Base-by-base conservation (phyloP, 1,140 invertebrate genomes). In the Lucilia cuprina region DNA sequence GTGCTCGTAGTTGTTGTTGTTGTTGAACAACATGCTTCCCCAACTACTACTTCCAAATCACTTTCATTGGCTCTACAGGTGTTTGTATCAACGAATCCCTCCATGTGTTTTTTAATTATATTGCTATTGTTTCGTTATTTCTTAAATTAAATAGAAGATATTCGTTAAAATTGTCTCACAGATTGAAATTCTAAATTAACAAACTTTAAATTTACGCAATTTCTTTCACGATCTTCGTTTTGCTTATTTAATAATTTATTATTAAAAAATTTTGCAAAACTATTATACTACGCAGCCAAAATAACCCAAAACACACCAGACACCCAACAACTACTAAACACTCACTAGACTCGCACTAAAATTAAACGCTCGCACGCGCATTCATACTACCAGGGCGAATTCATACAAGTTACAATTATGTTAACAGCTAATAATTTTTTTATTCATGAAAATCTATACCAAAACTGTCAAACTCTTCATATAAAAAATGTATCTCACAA, bases 51-150 rank as follows among this genome's bases (percentile, higher is more conserved):
- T 19, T 21, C 65, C 65, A 70, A 70, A 21, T 70, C 65, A 25
- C 21, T 70, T 49, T 80, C 77, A 80, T 49, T 21, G n/a, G 19
- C 19, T 80, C 77, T 80, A 80, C 77, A 80, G 77, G 77, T 80
- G 77, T 80, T 80, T 80, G 77, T 80, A 35, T 47, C 47, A 49
- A 21, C 47, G 19, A 80, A 49, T 19, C 41, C 41, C 47, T 80
- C 77, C 77, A 80, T 80, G 77, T 80, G 77, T 80, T 80, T 80
- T 78, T 19, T 35, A 13, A n/a, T 70, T 25, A n/a, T 25, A 21
- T 25, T 70, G 19, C 19, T 21, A 21, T 25, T 70, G 21, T 3
- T 70, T 70, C 55, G n/a, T 70, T 60, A 19, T 17, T 70, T 70
- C 65, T 70, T 21, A 70, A 70, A 21, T 25, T 70, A 70, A 70